Evolutionary conservation across 2,888 invertebrate species (phyloP), one percentile per base, ranked within the genome.

Genomic region (Tachystola acroxantha): DNA sequence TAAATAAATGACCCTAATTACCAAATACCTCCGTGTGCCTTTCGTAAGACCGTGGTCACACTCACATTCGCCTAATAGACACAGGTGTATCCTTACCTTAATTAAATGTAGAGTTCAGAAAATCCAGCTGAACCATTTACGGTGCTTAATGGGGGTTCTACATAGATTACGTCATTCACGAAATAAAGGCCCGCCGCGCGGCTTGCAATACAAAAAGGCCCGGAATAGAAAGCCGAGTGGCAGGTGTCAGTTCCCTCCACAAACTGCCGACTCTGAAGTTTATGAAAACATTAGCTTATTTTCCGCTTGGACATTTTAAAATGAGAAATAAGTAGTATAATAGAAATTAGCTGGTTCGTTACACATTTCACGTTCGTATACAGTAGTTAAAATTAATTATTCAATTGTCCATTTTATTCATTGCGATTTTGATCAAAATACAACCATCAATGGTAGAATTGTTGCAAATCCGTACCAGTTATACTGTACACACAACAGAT

Each of bases 211-310:
- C 42, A 55, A 53, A 56, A 55, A 53, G 38, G 32, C 30, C 28
- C 37, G 9, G 48, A 39, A 38, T 45, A 44, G 40, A 46, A 37
- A 38, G 31, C 42, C 41, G 48, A 52, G 48, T 55, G 55, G 52
- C 57, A 57, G 53, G 46, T 57, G 54, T 46, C 49, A 45, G 48
- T 48, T 48, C 37, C 34, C 43, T 36, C 32, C 24, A 36, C 44
- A 39, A 49, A 45, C 43, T 41, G 38, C 33, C 43, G 29, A 43
- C 41, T 36, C 42, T 49, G 44, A 50, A 48, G 39, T 36, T 32
- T 33, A 37, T 37, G 28, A 28, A 37, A 30, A 34, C 13, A 10
- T 29, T 27, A 16, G 22, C 19, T 27, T 26, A 24, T 24, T 24
- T 24, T 24, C 6, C 24, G n/a, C n/a, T n/a, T 24, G n/a, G n/a